Evolutionary conservation across 2,113 vertebrate species (phyloP).

Genomic region (Callospermophilus lateralis): DNA sequence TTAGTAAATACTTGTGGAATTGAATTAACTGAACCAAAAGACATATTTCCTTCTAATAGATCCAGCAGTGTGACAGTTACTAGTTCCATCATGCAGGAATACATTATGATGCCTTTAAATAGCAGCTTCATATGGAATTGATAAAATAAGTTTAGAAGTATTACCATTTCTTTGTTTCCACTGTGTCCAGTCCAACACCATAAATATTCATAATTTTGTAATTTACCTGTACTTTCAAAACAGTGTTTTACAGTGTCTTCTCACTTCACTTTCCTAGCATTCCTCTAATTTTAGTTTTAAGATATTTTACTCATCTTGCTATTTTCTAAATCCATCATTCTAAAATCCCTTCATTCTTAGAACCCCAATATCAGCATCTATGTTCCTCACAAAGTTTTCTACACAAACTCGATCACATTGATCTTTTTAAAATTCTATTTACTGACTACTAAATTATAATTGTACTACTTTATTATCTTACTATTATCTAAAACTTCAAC

Average conservation of each 20-base stretch:
- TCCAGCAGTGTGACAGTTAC: slow-evolving; percentile 65
- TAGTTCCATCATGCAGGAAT: slow-evolving; percentile 57
- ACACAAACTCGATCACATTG: neutral
- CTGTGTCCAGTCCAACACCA: neutral
- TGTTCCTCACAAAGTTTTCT: neutral
- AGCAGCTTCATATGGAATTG: slow-evolving; percentile 58
- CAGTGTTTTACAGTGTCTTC: neutral
- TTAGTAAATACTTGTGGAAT: slow-evolving; percentile 82
- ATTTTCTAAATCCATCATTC: slow-evolving; percentile 10
- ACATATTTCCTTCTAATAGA: slow-evolving; percentile 77
- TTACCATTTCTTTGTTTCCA: neutral
- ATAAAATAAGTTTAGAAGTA: slow-evolving; percentile 40
- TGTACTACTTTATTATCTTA: neutral
- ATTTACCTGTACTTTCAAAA: slow-evolving; percentile 17
- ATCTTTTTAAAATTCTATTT: slow-evolving; percentile 33
- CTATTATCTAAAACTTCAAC: neutral
- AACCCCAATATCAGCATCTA: slow-evolving; percentile 1
- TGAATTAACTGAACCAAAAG: slow-evolving; percentile 82
- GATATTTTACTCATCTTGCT: neutral
- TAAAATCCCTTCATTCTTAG: slow-evolving; percentile 10
- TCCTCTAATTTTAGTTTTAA: neutral
- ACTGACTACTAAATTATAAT: neutral
- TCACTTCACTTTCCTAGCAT: neutral
- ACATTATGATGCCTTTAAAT: slow-evolving; percentile 60
- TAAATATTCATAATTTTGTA: slow-evolving; percentile 36